Evolutionary conservation across 2,888 invertebrate genomes (phyloP).

Genomic region (Scaptomyza tumidula): DNA sequence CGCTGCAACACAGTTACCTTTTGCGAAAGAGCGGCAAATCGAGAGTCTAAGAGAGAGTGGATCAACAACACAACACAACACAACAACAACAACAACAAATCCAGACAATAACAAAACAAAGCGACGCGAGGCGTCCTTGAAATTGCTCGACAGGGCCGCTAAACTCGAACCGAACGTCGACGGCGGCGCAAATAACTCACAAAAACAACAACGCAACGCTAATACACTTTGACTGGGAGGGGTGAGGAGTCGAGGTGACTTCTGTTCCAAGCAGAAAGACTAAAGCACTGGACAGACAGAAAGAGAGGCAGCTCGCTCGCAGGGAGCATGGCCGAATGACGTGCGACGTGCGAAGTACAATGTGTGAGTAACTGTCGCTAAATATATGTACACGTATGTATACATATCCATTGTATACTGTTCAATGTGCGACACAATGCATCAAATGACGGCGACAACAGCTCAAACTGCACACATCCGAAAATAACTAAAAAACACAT

Average conservation of each 20-base stretch:
- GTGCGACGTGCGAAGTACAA: too few species aligned
- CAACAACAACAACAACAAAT: constrained; percentile 46
- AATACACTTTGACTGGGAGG: constrained; percentile 1
- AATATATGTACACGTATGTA: not conserved
- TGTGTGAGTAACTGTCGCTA: constrained; percentile 49
- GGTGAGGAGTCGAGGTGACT: not conserved
- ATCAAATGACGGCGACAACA: constrained; percentile 21
- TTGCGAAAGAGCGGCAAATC: constrained; percentile 7
- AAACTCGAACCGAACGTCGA: constrained; percentile 65
- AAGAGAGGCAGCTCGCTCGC: constrained; percentile 9
- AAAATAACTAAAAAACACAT: constrained; percentile 26
- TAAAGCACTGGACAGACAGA: constrained; percentile 8
- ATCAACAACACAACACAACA: constrained; percentile 17
- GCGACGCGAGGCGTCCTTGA: constrained; percentile 64
- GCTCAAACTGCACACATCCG: constrained; percentile 24
- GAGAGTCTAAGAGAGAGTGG: constrained; percentile 9
- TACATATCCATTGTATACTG: not conserved
- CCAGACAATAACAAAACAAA: constrained; percentile 79
- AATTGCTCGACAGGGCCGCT: constrained; percentile 71
- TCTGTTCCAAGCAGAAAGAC: constrained; percentile 28
- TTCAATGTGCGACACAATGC: constrained; percentile 28
- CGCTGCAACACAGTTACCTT: constrained; percentile 20
- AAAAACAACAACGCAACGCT: constrained; percentile 42
- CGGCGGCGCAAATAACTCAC: constrained; percentile 76
- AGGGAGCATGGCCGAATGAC: constrained; percentile 19